A percentile compares a stretch with the other conserved stretches of the same genome.
These are phyloP conservation scores for Clarias macrocephalus DNA, from an alignment of 2,113 vertebrate species.

Conservation along the genomic window DNA sequence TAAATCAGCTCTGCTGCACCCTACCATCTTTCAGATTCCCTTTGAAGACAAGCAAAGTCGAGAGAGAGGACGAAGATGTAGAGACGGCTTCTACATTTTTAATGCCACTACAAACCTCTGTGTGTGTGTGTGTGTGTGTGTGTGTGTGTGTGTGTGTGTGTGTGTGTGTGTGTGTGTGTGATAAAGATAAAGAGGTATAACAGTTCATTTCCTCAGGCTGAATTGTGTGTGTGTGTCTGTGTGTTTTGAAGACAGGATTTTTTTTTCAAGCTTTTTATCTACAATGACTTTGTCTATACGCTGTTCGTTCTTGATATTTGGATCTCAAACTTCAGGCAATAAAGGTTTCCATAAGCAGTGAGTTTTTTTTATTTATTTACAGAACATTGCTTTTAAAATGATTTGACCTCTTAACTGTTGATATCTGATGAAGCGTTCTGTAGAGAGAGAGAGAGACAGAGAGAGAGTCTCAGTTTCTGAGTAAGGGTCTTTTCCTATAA, in stretches of 20 bases:
- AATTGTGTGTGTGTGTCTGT: neutral
- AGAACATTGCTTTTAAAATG: neutral
- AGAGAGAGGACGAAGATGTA: neutral
- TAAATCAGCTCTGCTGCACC: slow-evolving; percentile 54
- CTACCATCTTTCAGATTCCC: slow-evolving; percentile 50
- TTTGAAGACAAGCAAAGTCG: slow-evolving; percentile 51
- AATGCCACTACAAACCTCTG: neutral
- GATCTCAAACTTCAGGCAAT: neutral
- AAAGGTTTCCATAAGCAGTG: neutral
- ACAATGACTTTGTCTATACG: neutral
- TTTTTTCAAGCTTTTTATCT: neutral
- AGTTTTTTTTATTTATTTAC: neutral
- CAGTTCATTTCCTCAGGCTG: neutral
- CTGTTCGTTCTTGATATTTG: neutral
- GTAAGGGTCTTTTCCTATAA: neutral
- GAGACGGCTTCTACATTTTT: slow-evolving; percentile 20
- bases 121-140: neutral
- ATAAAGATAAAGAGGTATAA: neutral
- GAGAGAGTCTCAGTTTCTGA: too few relatives aligned
- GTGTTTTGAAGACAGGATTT: neutral
- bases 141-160: slow-evolving; percentile 5
- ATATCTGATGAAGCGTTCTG: neutral
- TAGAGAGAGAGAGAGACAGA: neutral
- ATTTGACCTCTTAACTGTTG: neutral
- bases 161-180: slow-evolving; percentile 7